phyloP scores from a whole-genome alignment of 2,797 vertebrate genomes.

The Cheirogaleus major region DNA sequence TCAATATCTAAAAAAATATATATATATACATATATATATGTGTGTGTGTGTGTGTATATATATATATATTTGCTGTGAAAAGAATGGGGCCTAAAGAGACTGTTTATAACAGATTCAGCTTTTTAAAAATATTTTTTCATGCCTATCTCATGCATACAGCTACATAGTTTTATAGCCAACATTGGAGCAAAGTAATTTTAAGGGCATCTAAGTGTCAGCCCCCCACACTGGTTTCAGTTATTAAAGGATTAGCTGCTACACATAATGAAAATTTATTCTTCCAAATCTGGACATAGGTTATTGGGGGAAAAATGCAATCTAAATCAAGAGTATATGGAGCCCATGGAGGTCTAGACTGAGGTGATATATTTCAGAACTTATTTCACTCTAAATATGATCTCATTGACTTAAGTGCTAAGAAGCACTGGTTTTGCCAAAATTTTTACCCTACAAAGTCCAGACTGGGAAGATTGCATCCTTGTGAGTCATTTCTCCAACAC shows the following conservation, averaged over 20 bases:
- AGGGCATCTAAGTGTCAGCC: neutral
- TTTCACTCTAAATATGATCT: neutral
- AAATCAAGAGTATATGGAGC: neutral
- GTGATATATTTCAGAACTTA: neutral
- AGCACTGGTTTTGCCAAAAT: neutral
- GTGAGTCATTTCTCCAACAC: neutral
- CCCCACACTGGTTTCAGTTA: conserved; percentile 9
- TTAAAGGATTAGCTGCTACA: conserved; percentile 37
- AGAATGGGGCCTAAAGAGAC: neutral
- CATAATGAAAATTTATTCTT: conserved; percentile 37
- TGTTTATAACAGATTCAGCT: neutral
- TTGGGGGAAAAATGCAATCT: neutral
- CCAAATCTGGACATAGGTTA: neutral
- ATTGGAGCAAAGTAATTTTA: conserved; percentile 31
- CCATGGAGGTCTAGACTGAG: neutral
- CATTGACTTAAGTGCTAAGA: neutral
- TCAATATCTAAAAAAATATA: neutral
- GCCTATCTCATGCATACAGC: neutral
- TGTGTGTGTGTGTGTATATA: no score
- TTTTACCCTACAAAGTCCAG: neutral
- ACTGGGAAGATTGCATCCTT: neutral
- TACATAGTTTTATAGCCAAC: neutral
- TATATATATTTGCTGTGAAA: neutral
- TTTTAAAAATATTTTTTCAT: neutral
- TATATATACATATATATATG: no score